Percentiles rank a stretch among this genome's conserved stretches.
These are phyloP conservation scores for Pseudochaenichthys georgianus DNA, from an alignment of 2,797 vertebrate species.

Conservation along the genomic window DNA sequence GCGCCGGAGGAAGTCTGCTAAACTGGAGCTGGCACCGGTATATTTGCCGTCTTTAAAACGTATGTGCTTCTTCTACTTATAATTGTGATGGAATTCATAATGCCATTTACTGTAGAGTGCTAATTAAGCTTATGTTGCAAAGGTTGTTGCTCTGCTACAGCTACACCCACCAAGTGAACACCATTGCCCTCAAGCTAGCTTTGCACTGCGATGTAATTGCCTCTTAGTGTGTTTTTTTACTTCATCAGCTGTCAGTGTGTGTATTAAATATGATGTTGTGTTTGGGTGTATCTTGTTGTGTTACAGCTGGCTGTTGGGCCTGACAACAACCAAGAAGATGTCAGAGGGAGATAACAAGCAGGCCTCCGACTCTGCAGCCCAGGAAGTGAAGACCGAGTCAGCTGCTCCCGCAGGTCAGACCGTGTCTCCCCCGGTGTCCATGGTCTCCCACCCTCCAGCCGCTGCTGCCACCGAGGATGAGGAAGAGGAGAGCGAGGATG, in stretches of 20 bases:
- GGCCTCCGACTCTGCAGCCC: constrained; percentile 80
- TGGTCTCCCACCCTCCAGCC: constrained; percentile 84
- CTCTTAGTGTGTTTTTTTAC: background rate
- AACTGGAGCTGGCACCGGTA: constrained; percentile 72
- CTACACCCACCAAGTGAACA: background rate
- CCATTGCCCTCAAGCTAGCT: background rate
- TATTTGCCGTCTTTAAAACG: constrained; percentile 54
- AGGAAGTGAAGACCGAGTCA: constrained; percentile 89
- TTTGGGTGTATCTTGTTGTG: constrained; percentile 4
- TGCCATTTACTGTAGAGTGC: constrained; percentile 26
- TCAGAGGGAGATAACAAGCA: constrained; percentile 94
- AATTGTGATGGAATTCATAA: background rate
- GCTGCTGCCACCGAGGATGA: constrained; percentile 87
- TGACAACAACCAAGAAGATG: constrained; percentile 81
- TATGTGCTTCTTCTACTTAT: constrained; percentile 29
- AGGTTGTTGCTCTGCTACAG: background rate
- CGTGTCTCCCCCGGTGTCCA: constrained; percentile 92
- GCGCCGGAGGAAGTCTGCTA: constrained; percentile 37
- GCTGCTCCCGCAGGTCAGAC: constrained; percentile 80
- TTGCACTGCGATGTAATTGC: background rate
- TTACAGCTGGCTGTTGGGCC: constrained; percentile 73
- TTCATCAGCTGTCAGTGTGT: background rate
- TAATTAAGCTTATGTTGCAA: constrained; percentile 27
- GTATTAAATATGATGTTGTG: background rate
- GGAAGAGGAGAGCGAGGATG: constrained; percentile 96